Percentiles rank a stretch among this genome's conserved stretches.
Conservation (phyloP, 1,140 invertebrate genomes). For the Triops longicaudatus region DNA sequence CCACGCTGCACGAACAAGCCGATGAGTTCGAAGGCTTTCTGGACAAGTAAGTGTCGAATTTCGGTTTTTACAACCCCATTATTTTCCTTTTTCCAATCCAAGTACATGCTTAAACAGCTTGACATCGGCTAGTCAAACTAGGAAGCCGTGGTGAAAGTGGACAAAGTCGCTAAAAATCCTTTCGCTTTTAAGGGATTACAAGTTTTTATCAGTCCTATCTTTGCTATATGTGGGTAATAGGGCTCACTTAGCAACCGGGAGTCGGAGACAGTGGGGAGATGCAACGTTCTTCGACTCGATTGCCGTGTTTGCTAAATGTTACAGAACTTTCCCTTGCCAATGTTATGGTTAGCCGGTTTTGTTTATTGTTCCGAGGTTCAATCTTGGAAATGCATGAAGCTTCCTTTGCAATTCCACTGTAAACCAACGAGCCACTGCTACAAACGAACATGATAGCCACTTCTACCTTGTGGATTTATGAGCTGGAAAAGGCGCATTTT, state of each 20-base stretch:
- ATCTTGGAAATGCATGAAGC: background rate
- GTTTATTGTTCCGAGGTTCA: background rate
- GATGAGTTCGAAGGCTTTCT: slow-evolving; percentile 93
- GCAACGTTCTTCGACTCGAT: background rate
- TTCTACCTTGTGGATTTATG: background rate
- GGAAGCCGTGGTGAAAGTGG: too few species aligned
- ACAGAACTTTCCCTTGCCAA: background rate
- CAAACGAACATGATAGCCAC: background rate
- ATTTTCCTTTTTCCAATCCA: background rate
- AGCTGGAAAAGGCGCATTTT: background rate
- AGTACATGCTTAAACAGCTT: too few species aligned
- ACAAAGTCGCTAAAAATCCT: too few species aligned
- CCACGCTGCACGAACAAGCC: slow-evolving; percentile 85
- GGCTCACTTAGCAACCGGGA: background rate
- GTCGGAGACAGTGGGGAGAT: background rate
- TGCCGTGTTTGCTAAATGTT: background rate
- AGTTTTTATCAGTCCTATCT: too few species aligned
- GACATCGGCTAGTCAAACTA: too few species aligned
- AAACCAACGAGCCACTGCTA: background rate
- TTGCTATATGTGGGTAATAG: too few species aligned
- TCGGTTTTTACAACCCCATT: slow-evolving; percentile 16
- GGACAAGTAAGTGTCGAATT: slow-evolving; percentile 71
- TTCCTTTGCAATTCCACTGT: background rate
- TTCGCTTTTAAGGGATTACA: too few species aligned
- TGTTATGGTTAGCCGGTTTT: background rate